Evolutionary conservation across 2,113 vertebrate genomes (phyloP).

Genomic region (Macroglossus sobrinus): DNA sequence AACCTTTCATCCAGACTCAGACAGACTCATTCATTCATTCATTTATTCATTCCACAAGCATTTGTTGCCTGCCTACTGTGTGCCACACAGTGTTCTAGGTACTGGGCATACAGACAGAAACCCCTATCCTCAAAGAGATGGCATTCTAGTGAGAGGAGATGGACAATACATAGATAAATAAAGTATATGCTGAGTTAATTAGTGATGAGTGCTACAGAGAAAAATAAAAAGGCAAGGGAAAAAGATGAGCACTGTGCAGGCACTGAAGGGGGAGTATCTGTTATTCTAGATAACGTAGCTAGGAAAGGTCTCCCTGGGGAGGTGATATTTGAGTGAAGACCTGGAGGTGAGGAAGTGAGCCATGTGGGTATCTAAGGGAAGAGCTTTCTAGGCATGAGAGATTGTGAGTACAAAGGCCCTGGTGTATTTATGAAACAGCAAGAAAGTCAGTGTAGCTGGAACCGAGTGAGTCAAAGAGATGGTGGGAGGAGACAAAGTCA

Average conservation of each 20-base stretch:
- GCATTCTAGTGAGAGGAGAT: neutral
- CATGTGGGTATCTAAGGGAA: neutral
- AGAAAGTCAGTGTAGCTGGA: neutral
- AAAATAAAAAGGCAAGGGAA: neutral
- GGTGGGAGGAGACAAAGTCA: neutral
- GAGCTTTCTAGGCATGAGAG: neutral
- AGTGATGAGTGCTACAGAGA: neutral
- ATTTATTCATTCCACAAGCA: neutral
- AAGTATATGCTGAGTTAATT: neutral
- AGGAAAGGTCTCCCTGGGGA: no score
- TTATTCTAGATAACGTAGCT: rapidly evolving
- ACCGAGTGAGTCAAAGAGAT: neutral
- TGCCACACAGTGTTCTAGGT: neutral
- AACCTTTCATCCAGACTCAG: neutral
- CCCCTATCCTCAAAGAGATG: neutral
- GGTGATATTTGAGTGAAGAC: no score
- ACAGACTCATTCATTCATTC: neutral
- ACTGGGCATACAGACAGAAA: neutral
- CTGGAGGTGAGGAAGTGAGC: neutral
- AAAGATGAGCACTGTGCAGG: no score
- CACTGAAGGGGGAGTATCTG: neutral
- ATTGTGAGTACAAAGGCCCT: no score
- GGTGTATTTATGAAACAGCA: neutral
- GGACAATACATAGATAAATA: neutral
- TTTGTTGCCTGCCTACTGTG: neutral